These are phyloP conservation scores for Damaliscus lunatus DNA, from an alignment of 2,113 vertebrate genomes.

Conservation along the genomic window DNA sequence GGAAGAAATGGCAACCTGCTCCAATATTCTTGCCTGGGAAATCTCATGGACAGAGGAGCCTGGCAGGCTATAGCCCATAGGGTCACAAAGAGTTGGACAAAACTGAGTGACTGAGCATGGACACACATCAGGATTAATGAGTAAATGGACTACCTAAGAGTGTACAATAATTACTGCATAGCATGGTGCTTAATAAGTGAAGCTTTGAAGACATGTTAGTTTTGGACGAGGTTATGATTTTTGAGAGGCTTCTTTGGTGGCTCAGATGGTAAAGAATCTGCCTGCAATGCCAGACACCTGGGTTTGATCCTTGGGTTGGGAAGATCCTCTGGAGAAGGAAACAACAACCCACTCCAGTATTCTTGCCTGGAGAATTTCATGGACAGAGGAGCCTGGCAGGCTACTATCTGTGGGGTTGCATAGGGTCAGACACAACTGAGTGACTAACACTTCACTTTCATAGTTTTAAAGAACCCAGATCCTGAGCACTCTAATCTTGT, in stretches of 20 bases:
- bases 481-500: neutral
- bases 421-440: neutral
- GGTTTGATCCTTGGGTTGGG: neutral
- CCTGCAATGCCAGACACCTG: neutral
- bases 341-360: neutral
- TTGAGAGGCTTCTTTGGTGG: neutral
- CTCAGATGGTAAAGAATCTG: neutral
- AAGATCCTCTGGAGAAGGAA: neutral
- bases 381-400: neutral
- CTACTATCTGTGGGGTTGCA: neutral
- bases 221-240: neutral
- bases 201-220: neutral
- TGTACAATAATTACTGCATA: neutral
- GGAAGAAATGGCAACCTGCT: neutral
- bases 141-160: neutral
- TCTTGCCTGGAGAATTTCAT: neutral
- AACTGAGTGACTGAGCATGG: neutral
- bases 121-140: neutral
- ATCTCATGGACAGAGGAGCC: neutral
- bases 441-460: neutral
- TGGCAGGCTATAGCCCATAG: neutral
- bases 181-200: neutral
- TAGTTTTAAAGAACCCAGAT: neutral
- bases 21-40: neutral
- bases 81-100: neutral